Base-by-base conservation (phyloP, 2,797 vertebrate species). In the Eulemur albifrons region DNA sequence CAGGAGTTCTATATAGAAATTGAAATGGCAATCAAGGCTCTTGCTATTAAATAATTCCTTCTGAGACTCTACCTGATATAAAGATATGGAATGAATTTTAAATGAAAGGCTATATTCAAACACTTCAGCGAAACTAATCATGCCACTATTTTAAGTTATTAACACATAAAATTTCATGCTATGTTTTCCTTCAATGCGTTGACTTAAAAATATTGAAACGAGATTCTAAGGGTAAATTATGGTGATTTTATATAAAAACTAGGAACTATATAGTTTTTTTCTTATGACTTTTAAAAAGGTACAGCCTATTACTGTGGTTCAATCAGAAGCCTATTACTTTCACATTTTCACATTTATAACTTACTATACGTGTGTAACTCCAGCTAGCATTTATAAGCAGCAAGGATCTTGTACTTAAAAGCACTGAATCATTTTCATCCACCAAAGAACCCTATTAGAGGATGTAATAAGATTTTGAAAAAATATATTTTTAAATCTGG, bases 141-240 rank as follows among this genome's bases (percentile, higher is more conserved):
- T 65, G 43, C 4, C 14, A 90, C 40, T 90, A 57, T 77, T 94
- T 95, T 88, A 95, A 79, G 38, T 92, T 90, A 88, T 85, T 94
- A 88, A 69, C 35, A 90, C 20, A 70, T 77, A 93, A 90, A 77
- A 70, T n/a, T 87, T 96, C 50, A 94, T 75, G 45, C 65, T 85
- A 54, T 59, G 15, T 84, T 93, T 97, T 93, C 20, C n/a, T 92
- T 94, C n/a, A 88, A 35, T 90, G 57, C 10, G 82, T 69, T 85
- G 72, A 18, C 27, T 95, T 94, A 82, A 85, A 97, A 21, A 89
- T 85, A 90, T 76, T 87, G 80, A 97, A 97, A 93, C 88, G 13
- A 88, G 87, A 89, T 57, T 63, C 59, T 95, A 63, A 77, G 23
- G 57, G 45, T 63, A 92, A 97, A 90, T 87, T 75, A 59, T 75